These are phyloP conservation scores for Pelvicachromis taeniatus DNA, from an alignment of 2,113 vertebrate genomes.

Conservation along the genomic window DNA sequence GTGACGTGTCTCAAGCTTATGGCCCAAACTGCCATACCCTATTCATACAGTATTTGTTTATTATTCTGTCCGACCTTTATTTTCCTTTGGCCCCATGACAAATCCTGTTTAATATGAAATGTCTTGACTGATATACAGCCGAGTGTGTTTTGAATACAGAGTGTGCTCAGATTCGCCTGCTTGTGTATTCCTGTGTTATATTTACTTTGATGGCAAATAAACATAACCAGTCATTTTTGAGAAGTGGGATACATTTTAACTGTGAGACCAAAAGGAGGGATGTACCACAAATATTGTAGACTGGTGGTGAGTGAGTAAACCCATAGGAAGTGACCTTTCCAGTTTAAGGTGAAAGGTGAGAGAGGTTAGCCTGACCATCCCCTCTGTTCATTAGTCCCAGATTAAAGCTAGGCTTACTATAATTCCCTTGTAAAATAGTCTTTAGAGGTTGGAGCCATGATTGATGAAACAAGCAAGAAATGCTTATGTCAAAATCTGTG, in stretches of 20 bases:
- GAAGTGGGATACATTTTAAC: background rate
- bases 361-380: conserved; percentile 9
- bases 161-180: background rate
- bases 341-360: conserved; percentile 15
- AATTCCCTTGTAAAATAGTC: background rate
- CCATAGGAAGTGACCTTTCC: conserved; percentile 15
- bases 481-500: background rate
- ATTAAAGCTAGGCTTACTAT: background rate
- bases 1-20: conserved; percentile 60
- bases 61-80: conserved; percentile 61
- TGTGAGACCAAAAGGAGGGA: background rate
- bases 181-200: conserved; percentile 18
- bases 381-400: conserved; percentile 23
- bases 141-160: conserved; percentile 39
- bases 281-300: background rate
- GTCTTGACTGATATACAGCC: conserved; percentile 48
- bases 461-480: conserved; percentile 15
- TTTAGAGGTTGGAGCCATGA: background rate
- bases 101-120: conserved; percentile 62
- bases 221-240: conserved; percentile 3
- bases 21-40: conserved; percentile 50
- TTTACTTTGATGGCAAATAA: conserved; percentile 30
- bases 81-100: conserved; percentile 52
- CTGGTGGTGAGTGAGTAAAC: background rate
- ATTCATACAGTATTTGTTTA: conserved; percentile 62